Evolutionary conservation across 2,888 invertebrate species (phyloP).

Genomic region (Melieria omissa): DNA sequence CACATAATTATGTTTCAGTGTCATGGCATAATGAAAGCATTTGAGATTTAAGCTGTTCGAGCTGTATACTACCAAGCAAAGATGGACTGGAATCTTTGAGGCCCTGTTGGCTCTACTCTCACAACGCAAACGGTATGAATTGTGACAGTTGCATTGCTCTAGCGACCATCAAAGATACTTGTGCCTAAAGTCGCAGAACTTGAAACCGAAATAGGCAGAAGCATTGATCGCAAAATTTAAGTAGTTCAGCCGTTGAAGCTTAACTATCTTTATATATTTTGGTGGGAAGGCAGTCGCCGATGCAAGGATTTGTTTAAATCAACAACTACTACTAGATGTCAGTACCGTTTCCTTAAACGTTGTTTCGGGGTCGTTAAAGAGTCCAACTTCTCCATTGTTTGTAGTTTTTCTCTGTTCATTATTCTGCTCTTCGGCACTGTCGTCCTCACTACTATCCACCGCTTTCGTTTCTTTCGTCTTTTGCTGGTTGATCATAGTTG

Average conservation of each 20-base stretch:
- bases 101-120: conserved; percentile 50
- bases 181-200: background rate
- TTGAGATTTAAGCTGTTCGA: conserved; percentile 42
- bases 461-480: conserved; percentile 21
- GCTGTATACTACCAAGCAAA: conserved; percentile 55
- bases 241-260: background rate
- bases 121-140: conserved; percentile 43
- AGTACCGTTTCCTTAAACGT: conserved; percentile 42
- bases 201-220: conserved; percentile 7
- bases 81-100: conserved; percentile 50
- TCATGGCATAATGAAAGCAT: background rate
- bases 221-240: conserved; percentile 9
- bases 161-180: conserved; percentile 40
- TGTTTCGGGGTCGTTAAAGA: conserved; percentile 58
- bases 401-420: background rate
- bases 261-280: background rate
- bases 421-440: conserved; percentile 2
- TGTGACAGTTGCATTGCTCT: conserved; percentile 43
- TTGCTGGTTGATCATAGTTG: conserved; percentile 55
- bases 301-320: background rate
- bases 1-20: too few relatives aligned
- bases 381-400: conserved; percentile 41
- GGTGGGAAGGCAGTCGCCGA: background rate
- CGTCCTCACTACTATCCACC: conserved; percentile 18
- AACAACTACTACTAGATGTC: background rate